Evolutionary conservation across 2,797 vertebrate species (phyloP).

Genomic region (Psittacula derbiana): DNA sequence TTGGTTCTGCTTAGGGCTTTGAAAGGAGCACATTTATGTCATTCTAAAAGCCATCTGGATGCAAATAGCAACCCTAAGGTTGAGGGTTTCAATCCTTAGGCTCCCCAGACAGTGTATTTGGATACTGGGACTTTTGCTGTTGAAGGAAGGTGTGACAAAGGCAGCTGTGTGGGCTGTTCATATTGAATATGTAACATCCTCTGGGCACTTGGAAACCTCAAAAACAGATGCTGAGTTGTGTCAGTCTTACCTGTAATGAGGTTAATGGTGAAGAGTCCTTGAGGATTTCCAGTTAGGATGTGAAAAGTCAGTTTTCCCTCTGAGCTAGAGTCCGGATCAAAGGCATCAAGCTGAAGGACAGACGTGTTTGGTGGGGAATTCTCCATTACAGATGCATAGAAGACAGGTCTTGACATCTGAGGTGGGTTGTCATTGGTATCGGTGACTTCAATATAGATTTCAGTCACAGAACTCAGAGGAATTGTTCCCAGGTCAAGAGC

Average conservation of each 20-base stretch:
- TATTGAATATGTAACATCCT: not conserved
- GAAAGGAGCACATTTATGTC: not conserved
- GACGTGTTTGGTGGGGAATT: slow-evolving; percentile 81
- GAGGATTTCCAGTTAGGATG: slow-evolving; percentile 84
- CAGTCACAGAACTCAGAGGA: slow-evolving; percentile 85
- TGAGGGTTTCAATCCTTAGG: slow-evolving; percentile 2
- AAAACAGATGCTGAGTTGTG: not conserved
- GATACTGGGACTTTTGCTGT: not conserved
- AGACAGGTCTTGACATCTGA: slow-evolving; percentile 87
- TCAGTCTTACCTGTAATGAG: slow-evolving; percentile 84
- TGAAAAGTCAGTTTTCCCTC: slow-evolving; percentile 87
- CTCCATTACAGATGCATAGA: slow-evolving; percentile 87
- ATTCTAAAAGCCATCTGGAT: not conserved
- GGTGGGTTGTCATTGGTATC: slow-evolving; percentile 95
- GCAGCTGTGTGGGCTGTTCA: not conserved
- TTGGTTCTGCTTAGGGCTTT: not conserved
- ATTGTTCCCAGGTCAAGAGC: slow-evolving; percentile 87
- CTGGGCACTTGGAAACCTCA: not conserved
- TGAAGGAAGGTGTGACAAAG: slow-evolving; percentile 9
- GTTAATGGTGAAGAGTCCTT: slow-evolving; percentile 83
- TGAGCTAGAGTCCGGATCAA: slow-evolving; percentile 86
- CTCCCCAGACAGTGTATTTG: not conserved
- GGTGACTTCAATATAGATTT: slow-evolving; percentile 89
- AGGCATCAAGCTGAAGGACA: slow-evolving; percentile 84
- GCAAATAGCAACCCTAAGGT: not conserved